Base-by-base conservation (phyloP, 2,888 invertebrate genomes). In the Hyalella azteca region DNA sequence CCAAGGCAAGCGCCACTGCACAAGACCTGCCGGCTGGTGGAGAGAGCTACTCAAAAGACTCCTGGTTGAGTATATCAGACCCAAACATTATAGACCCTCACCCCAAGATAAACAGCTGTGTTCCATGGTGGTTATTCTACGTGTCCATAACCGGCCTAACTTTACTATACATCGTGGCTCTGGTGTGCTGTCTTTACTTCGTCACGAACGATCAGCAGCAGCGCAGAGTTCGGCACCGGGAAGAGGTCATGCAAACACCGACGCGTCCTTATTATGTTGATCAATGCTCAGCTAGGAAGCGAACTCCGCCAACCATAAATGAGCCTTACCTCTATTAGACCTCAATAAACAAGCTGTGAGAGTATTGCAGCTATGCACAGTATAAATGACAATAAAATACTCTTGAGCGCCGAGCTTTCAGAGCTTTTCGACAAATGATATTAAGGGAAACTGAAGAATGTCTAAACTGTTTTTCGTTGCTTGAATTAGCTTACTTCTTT, bases 121-220 rank as follows among this genome's bases (percentile, higher is more conserved):
- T 66, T 19, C 66, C 66, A 19, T 66, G 36, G 66, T 66, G 66
- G 66, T 7, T 66, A 19, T 66, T 39, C 29, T 66, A 36, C 36
- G 36, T 36, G 19, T 66, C 66, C 1, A 11, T 66, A 11, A 29
- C 66, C 2, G 13, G 19, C 7, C 26, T 66, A 36, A 66, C 66
- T 15, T 19, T 66, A 2, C 22, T 29, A 2, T 66, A 36, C n/a
- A 36, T 66, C 19, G 19, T 66, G 1, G 66, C 66, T 15, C 66
- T 66, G n/a, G 15, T 66, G 3, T 5, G 13, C 26, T 66, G 66
- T 19, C 15, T 36, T 22, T 66, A 36, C 36, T 66, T 13, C 36
- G 29, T 36, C 36, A 7, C 32, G 3, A 15, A 32, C 39, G 39
- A 66, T 4, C 19, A 22, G 5, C 36, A 32, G 36, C 32, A n/a